Evolutionary conservation across 2,113 vertebrate species (phyloP).

Genomic region (Peromyscus maniculatus): DNA sequence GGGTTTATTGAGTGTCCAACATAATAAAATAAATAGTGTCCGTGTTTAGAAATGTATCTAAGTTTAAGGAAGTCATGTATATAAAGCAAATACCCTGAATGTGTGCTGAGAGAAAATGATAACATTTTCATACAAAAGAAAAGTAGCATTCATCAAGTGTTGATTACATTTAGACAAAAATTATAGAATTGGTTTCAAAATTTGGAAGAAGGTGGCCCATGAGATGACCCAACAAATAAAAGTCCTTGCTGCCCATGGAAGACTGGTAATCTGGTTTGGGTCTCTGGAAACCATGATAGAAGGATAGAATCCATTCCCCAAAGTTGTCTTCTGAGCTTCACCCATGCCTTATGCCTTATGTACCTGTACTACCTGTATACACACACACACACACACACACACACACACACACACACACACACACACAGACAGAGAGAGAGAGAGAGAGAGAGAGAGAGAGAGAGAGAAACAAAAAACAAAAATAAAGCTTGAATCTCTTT

Average conservation of each 20-base stretch:
- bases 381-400: no score
- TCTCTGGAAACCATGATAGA: neutral
- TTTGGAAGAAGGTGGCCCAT: neutral
- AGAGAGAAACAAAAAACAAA: neutral
- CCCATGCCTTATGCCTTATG: neutral
- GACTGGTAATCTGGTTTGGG: neutral
- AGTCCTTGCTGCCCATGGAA: neutral
- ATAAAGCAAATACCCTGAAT: slow-evolving; percentile 27
- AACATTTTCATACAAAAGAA: neutral
- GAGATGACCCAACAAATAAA: neutral
- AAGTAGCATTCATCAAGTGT: slow-evolving; percentile 16
- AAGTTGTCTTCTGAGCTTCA: neutral
- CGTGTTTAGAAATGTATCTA: neutral
- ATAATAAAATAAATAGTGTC: neutral
- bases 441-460: neutral
- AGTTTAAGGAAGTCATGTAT: neutral
- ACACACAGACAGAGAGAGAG: no score
- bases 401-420: neutral
- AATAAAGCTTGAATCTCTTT: neutral
- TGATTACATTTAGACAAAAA: slow-evolving; percentile 25
- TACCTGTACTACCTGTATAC: no score
- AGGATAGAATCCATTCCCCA: neutral
- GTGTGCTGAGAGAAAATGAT: slow-evolving; percentile 24
- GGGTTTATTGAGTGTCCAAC: neutral
- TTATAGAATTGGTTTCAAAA: neutral